These are phyloP conservation scores for Lamellibrachia luymesi DNA, from an alignment of 1,140 invertebrate genomes.

Conservation along the genomic window DNA sequence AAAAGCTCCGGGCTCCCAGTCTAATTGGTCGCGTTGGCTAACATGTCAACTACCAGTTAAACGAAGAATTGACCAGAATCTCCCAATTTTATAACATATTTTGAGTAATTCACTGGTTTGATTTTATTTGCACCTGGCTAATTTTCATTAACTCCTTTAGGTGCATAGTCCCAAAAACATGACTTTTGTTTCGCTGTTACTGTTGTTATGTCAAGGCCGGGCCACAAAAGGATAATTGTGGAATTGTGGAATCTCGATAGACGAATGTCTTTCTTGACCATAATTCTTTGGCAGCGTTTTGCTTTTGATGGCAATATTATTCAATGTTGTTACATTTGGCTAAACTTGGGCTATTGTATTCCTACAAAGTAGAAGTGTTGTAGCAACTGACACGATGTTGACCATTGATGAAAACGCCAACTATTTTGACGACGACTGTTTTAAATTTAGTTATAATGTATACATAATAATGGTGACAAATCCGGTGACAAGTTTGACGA, in stretches of 20 bases:
- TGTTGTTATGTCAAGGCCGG: background rate
- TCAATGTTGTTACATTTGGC: too few relatives aligned
- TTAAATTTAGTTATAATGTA: background rate
- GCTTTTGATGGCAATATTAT: background rate
- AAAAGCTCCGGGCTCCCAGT: too few relatives aligned
- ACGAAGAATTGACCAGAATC: too few relatives aligned
- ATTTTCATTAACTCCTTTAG: too few relatives aligned
- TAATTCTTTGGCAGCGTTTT: background rate
- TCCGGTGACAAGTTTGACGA: background rate
- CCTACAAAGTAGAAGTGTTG: background rate
- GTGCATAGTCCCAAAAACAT: too few relatives aligned
- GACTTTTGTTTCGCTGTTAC: background rate
- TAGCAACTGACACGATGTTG: background rate
- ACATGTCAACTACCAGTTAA: too few relatives aligned
- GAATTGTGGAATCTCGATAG: background rate
- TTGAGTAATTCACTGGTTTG: too few relatives aligned
- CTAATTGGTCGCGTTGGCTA: too few relatives aligned
- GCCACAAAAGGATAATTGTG: background rate
- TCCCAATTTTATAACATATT: too few relatives aligned
- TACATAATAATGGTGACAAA: background rate
- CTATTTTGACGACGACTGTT: background rate
- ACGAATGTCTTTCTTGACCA: background rate
- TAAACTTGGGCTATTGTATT: background rate
- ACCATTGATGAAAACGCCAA: background rate
- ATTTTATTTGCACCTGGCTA: too few relatives aligned